phyloP scores from a whole-genome alignment of 1,140 invertebrate genomes.

The Halotydeus destructor region DNA sequence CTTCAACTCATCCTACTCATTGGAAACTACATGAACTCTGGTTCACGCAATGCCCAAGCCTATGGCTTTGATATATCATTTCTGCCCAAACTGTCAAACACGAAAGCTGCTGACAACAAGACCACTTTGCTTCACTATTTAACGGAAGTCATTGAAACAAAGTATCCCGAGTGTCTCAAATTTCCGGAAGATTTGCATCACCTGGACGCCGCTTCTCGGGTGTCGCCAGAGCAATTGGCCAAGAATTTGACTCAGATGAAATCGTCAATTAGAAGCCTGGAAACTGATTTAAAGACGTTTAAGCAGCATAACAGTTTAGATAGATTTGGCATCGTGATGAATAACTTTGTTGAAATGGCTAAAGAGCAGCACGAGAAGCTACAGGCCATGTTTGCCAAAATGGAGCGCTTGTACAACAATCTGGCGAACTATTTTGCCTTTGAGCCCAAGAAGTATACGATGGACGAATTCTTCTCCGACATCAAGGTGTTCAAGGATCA shows the following conservation, averaged over 20 bases:
- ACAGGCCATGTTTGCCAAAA: slow-evolving; percentile 79
- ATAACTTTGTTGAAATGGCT: slow-evolving; percentile 50
- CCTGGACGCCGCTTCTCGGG: slow-evolving; percentile 32
- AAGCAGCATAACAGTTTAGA: slow-evolving; percentile 57
- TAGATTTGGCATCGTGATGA: slow-evolving; percentile 60
- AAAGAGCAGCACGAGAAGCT: slow-evolving; percentile 64
- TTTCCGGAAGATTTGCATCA: slow-evolving; percentile 74
- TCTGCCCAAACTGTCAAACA: slow-evolving; percentile 60
- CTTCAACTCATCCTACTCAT: slow-evolving; percentile 62
- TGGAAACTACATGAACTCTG: slow-evolving; percentile 26
- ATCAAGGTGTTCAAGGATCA: slow-evolving; percentile 85
- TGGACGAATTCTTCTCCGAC: slow-evolving; percentile 90
- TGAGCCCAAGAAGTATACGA: slow-evolving; percentile 74
- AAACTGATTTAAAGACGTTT: slow-evolving; percentile 64
- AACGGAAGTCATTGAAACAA: slow-evolving; percentile 62
- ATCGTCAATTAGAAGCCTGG: slow-evolving; percentile 54
- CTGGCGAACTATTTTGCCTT: slow-evolving; percentile 79
- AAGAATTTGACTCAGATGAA: slow-evolving; percentile 70
- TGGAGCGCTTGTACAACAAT: slow-evolving; percentile 61
- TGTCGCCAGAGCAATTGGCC: slow-evolving; percentile 43
- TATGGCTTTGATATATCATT: slow-evolving; percentile 93
- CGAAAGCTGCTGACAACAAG: slow-evolving; percentile 82
- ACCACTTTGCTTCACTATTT: slow-evolving; percentile 80
- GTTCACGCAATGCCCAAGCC: slow-evolving; percentile 74
- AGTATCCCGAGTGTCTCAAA: slow-evolving; percentile 58